Evolutionary conservation across 2,113 vertebrate species (phyloP).

Genomic region (Menura novaehollandiae): DNA sequence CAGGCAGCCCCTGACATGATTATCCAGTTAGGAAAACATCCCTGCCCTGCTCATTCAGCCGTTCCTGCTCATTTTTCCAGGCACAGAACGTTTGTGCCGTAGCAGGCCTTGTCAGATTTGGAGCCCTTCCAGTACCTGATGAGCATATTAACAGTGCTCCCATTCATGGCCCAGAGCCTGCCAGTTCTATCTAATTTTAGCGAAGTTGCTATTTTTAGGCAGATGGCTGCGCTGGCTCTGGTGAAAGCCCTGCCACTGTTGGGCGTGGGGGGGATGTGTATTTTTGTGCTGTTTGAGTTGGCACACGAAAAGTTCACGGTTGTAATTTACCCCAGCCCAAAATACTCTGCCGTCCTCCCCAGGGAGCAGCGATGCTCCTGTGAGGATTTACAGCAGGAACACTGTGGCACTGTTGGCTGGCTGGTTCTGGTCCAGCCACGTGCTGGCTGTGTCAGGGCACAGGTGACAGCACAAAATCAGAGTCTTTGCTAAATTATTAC

Average conservation of each 20-base stretch:
- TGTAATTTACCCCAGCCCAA: background rate
- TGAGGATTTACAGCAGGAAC: background rate
- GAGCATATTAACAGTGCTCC: constrained; percentile 64
- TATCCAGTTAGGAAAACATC: constrained; percentile 31
- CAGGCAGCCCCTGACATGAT: constrained; percentile 13
- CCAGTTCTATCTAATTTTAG: constrained; percentile 60
- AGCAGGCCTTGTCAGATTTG: constrained; percentile 53
- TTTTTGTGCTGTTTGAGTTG: constrained; percentile 37
- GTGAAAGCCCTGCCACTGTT: background rate
- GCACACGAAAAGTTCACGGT: background rate
- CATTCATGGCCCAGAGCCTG: constrained; percentile 36
- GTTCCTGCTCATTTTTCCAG: constrained; percentile 50
- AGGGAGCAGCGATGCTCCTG: background rate
- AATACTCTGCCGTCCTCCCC: background rate
- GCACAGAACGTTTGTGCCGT: constrained; percentile 14
- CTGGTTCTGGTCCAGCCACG: background rate
- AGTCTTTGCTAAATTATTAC: background rate
- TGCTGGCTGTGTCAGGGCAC: background rate
- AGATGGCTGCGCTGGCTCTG: background rate
- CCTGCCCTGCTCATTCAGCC: background rate
- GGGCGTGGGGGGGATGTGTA: background rate
- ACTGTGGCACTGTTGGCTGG: background rate
- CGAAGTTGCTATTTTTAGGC: constrained; percentile 48
- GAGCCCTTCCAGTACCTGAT: constrained; percentile 57
- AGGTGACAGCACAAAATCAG: background rate